Evolutionary conservation across 2,113 vertebrate genomes (phyloP), one percentile per base, ranked within the genome.

Genomic region (Lophochroa leadbeateri): DNA sequence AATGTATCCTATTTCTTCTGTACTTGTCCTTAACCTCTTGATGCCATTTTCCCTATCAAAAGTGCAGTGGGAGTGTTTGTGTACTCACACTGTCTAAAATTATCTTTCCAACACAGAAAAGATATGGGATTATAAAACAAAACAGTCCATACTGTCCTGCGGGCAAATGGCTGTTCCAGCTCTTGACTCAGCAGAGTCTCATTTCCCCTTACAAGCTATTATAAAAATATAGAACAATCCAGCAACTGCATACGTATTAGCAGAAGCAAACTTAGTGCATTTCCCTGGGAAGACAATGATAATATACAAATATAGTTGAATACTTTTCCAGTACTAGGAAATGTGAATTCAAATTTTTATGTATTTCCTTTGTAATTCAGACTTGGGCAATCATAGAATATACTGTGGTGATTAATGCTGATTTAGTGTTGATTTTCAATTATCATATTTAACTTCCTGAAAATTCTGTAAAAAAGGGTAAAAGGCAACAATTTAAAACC

Each of bases 111-210:
- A 49, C 43, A 67, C 19, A 69, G 71, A 49, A 82, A 72, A 90
- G 33, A 91, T 43, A 77, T 0, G 5, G 31, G 61, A 65, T 76
- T 84, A 63, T 82, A 72, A 90, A 90, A 74, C 41, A 74, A 92
- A 90, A 49, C 19, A 86, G 82, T 39, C 72, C 82, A 72, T 82
- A 53, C 27, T 35, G 17, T 61, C 90, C 86, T 92, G 61, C 76
- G 47, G 83, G 57, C 19, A 93, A 94, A 86, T 65, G 50, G 11
- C 50, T 93, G 44, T 47, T 92, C 47, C 44, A 81, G 83, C 43
- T 91, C 37, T 86, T 86, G 83, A 91, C 65, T 96, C 90, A 86
- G 83, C 80, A 92, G 61, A 61, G 52, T 86, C 88, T 64, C 39
- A 64, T 60, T 88, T 91, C 31, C n/a, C 25, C 44, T 79, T 69